Percentiles rank a stretch among this genome's conserved stretches.
Evolutionary conservation across 2,888 invertebrate genomes (phyloP).

Genomic region (Acronicta aceris): DNA sequence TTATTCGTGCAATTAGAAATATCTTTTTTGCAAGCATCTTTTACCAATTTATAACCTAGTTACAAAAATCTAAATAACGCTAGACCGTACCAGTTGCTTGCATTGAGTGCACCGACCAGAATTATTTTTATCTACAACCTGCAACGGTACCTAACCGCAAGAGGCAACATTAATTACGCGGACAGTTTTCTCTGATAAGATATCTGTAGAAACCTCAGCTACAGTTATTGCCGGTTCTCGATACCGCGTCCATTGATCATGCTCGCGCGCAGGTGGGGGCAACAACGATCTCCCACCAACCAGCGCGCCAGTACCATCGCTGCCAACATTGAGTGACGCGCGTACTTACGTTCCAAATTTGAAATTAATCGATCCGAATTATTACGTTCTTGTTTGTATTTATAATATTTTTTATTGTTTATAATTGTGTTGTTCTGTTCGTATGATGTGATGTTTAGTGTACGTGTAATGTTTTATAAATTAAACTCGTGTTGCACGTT

Average conservation of each 20-base stretch:
- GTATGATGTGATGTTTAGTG: conserved; percentile 57
- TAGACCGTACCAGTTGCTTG: conserved; percentile 15
- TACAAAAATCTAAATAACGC: conserved; percentile 1
- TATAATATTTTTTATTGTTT: conserved; percentile 36
- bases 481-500: conserved; percentile 56
- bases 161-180: conserved; percentile 49
- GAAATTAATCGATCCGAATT: conserved; percentile 62
- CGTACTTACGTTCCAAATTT: conserved; percentile 65
- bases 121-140: conserved; percentile 38
- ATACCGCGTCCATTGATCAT: conserved; percentile 69
- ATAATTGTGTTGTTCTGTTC: conserved; percentile 44
- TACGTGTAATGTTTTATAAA: conserved; percentile 58
- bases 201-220: conserved; percentile 76
- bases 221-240: conserved; percentile 63
- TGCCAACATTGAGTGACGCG: conserved; percentile 66
- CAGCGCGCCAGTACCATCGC: conserved; percentile 76
- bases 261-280: conserved; percentile 75
- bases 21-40: too few species aligned
- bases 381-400: conserved; percentile 51
- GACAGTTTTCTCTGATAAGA: conserved; percentile 70
- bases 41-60: neutral
- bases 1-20: too few species aligned
- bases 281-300: conserved; percentile 68
- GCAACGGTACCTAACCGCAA: conserved; percentile 51
- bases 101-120: conserved; percentile 16